Evolutionary conservation across 2,888 invertebrate genomes (phyloP).

Genomic region (Anthophora plumipes): DNA sequence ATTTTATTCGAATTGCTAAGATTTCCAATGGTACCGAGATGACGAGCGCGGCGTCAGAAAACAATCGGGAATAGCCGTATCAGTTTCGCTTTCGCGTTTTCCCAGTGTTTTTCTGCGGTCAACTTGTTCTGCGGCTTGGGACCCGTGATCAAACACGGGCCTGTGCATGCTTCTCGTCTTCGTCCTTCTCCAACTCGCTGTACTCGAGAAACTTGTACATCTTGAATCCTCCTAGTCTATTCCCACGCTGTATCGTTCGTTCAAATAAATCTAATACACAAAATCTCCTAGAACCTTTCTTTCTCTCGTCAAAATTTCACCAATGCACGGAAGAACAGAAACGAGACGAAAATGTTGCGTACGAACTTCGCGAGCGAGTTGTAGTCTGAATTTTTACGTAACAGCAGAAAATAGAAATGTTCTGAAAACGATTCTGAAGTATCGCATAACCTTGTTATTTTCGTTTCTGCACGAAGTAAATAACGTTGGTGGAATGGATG

Average conservation of each 20-base stretch:
- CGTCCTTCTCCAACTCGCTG: background rate
- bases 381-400: no score
- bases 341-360: no score
- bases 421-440: background rate
- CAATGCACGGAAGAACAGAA: no score
- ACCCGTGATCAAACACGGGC: background rate
- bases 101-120: constrained; percentile 24
- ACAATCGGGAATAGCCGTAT: constrained; percentile 16
- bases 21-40: background rate
- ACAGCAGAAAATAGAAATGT: background rate
- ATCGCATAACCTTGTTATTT: background rate
- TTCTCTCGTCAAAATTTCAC: no score
- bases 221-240: constrained; percentile 6
- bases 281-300: no score
- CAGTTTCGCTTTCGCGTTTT: constrained; percentile 25
- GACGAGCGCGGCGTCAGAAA: background rate
- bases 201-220: constrained; percentile 13
- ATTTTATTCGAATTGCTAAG: background rate
- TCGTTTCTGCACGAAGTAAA: background rate
- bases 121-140: constrained; percentile 23
- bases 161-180: constrained; percentile 12
- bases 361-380: no score
- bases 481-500: background rate
- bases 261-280: background rate
- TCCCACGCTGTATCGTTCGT: constrained; percentile 29